Conservation (phyloP, 1,140 invertebrate genomes). For the Linepithema humile region DNA sequence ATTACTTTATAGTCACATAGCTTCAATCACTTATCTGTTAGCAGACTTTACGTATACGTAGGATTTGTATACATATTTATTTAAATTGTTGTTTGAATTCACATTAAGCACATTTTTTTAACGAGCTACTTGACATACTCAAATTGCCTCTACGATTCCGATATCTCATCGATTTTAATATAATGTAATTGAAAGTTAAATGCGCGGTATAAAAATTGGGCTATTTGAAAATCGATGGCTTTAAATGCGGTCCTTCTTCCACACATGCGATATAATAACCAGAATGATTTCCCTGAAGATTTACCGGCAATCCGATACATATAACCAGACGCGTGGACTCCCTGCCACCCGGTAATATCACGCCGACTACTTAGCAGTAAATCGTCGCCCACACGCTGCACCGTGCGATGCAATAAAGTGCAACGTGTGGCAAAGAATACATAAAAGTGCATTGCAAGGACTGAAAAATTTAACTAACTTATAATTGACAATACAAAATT, state of each 20-base stretch:
- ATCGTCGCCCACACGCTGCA: conserved; percentile 13
- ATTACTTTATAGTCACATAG: conserved; percentile 15
- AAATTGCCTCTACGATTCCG: conserved; percentile 45
- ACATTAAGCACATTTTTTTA: not conserved
- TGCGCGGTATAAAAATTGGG: not conserved
- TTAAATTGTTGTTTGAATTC: not conserved
- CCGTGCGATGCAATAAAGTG: not conserved
- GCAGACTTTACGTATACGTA: not conserved
- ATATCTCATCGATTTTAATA: conserved; percentile 30
- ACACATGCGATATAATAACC: conserved; percentile 27
- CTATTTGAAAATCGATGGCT: not conserved
- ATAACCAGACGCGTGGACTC: conserved; percentile 5
- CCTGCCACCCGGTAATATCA: conserved; percentile 38
- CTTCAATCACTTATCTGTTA: not conserved
- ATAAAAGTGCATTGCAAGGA: not conserved
- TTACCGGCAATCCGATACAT: conserved; percentile 28
- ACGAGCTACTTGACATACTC: not conserved
- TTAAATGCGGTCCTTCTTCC: not conserved
- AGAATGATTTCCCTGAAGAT: conserved; percentile 26
- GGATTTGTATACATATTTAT: conserved; percentile 12
- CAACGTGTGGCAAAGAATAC: not conserved
- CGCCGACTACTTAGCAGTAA: conserved; percentile 51
- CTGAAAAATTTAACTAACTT: not conserved
- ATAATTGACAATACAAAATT: not conserved
- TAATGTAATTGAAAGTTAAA: no score